These are phyloP conservation scores for Scaptodrosophila latifasciaeformis DNA, from an alignment of 2,888 invertebrate species.

Conservation along the genomic window DNA sequence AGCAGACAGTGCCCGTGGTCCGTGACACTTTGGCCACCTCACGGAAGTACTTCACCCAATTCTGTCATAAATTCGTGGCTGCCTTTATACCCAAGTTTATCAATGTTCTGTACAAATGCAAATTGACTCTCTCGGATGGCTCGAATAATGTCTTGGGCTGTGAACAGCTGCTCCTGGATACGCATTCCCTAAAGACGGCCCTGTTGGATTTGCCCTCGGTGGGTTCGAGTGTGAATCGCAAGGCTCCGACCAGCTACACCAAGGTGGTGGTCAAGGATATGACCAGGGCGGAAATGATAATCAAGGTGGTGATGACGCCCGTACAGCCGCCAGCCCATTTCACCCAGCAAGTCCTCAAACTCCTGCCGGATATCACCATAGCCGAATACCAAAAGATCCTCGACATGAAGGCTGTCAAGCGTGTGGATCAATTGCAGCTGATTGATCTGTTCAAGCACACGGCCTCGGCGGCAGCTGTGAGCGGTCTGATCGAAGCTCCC, in stretches of 20 bases:
- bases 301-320: conserved; percentile 98
- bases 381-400: conserved; percentile 95
- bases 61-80: conserved; percentile 96
- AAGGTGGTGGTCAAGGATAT: conserved; percentile 87
- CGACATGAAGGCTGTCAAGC: conserved; percentile 91
- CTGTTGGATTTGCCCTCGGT: conserved; percentile 95
- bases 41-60: conserved; percentile 97
- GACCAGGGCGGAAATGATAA: conserved; percentile 98
- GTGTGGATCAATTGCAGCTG: conserved; percentile 77
- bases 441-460: conserved; percentile 78
- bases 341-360: conserved; percentile 90
- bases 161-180: conserved; percentile 94
- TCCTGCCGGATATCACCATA: conserved; percentile 91
- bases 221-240: conserved; percentile 89
- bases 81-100: conserved; percentile 96
- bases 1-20: conserved; percentile 90
- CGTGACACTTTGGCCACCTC: conserved; percentile 93
- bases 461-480: conserved; percentile 62
- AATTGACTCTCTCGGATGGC: conserved; percentile 79
- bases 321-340: conserved; percentile 85
- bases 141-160: conserved; percentile 83
- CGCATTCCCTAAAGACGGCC: conserved; percentile 95
- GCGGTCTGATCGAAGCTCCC: conserved; percentile 37
- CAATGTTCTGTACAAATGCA: conserved; percentile 92
- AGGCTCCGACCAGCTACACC: conserved; percentile 91